These are phyloP conservation scores for Thalassaphorura encarpata DNA, from an alignment of 1,140 invertebrate species.

Conservation along the genomic window DNA sequence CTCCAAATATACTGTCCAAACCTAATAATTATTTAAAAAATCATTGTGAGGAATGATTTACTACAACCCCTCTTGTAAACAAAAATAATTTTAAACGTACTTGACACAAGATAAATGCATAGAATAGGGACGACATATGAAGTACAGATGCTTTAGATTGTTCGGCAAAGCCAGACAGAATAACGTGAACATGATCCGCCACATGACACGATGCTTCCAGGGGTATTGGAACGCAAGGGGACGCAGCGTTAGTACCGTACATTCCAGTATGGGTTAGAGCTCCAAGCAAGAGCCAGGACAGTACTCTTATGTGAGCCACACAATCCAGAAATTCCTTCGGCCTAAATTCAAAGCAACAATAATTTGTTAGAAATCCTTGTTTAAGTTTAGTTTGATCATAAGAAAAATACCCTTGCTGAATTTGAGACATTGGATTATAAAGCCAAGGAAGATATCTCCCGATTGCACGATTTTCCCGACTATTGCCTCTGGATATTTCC, in stretches of 20 bases:
- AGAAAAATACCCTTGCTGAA: slow-evolving; percentile 80
- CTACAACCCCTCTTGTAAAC: too few species aligned
- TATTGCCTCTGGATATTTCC: slow-evolving; percentile 80
- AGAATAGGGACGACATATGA: slow-evolving; percentile 83
- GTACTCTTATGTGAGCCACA: slow-evolving; percentile 80
- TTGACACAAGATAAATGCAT: slow-evolving; percentile 72
- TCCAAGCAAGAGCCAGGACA: slow-evolving; percentile 92
- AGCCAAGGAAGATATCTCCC: slow-evolving; percentile 84
- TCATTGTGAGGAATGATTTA: too few species aligned
- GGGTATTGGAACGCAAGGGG: slow-evolving; percentile 75
- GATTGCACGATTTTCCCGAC: slow-evolving; percentile 71
- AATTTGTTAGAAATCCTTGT: not conserved
- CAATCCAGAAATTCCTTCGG: slow-evolving; percentile 92
- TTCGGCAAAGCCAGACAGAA: slow-evolving; percentile 90
- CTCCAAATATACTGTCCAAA: slow-evolving; percentile 98
- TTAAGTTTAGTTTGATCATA: slow-evolving; percentile 10
- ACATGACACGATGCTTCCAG: slow-evolving; percentile 92
- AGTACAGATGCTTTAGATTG: slow-evolving; percentile 79
- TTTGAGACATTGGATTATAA: slow-evolving; percentile 67
- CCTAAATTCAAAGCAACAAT: slow-evolving; percentile 38
- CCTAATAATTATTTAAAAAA: too few species aligned
- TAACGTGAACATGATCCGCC: slow-evolving; percentile 88
- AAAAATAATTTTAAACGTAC: slow-evolving; percentile 36
- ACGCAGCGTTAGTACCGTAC: slow-evolving; percentile 36
- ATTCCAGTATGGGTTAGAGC: slow-evolving; percentile 79